Evolutionary conservation across 2,888 invertebrate genomes (phyloP), one percentile per base, ranked within the genome.

Genomic region (Andrena chrysosceles): DNA sequence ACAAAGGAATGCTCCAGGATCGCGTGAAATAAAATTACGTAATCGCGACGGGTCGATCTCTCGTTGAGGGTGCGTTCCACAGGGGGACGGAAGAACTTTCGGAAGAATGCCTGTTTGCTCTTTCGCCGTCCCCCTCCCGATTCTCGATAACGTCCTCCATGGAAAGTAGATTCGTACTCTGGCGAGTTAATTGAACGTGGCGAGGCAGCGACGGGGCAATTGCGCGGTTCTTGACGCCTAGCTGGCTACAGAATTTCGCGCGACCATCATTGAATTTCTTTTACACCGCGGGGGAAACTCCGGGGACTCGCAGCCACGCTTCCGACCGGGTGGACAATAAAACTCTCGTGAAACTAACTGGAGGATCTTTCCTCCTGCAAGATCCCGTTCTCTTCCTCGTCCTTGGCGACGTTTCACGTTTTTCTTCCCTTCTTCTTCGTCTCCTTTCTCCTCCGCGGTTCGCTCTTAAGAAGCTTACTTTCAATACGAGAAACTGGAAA

Each of bases 401-500:
- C 76, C 29, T 74, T 35, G 63, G 35, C n/a, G 31, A 62, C 54
- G 52, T 62, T 62, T 2, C 52, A 52, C 63, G 52, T 77, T 72
- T 13, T 62, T 33, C 26, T 63, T 49, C 49, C 69, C 62, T 6
- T 1, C 29, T 60, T 35, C 54, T 26, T 73, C 59, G 20, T 54
- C 29, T 23, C 52, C 70, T 76, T 56, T 42, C 62, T 63, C 52
- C 48, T 48, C 33, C n/a, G 56, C 59, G 69, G 10, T 52, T 48
- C 31, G 33, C 64, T 60, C 72, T 81, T 81, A 79, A 88, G 66
- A 80, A 85, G 81, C 82, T 82, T 85, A 84, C 85, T 87, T 87
- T 87, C 86, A 85, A 89, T 89, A 84, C 86, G 79, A 77, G 83
- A 85, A 87, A 83, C 85, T 88, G 83, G 87, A 87, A 89, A 88